Conservation (phyloP, 2,113 vertebrate genomes). For the Bagarius yarrelli region DNA sequence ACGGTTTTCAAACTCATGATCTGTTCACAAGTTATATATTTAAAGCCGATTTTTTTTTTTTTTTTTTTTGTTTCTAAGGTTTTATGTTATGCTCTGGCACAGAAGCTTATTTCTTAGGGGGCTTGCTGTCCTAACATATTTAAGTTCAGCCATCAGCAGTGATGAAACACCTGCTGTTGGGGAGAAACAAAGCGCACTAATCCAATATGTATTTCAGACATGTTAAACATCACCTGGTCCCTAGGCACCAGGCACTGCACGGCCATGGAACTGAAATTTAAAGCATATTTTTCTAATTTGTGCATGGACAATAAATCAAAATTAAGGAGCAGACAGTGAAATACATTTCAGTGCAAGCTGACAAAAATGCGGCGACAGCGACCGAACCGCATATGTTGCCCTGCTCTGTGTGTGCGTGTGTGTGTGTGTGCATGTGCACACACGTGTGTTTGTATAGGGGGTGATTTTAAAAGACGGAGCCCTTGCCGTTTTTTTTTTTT, state of each 20-base stretch:
- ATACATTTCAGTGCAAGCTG: constrained; percentile 96
- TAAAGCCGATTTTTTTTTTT: constrained; percentile 42
- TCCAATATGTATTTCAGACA: constrained; percentile 99
- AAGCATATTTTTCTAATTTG: constrained; percentile 99
- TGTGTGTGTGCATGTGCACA: constrained; percentile 33
- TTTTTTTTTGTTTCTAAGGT: constrained; percentile 41
- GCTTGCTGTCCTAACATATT: constrained; percentile 97
- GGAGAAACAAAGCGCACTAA: constrained; percentile 99
- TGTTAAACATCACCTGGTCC: constrained; percentile 90
- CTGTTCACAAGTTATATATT: constrained; percentile 37
- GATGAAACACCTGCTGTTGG: constrained; percentile 99
- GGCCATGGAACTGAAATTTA: constrained; percentile 96
- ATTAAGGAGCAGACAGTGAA: constrained; percentile 99
- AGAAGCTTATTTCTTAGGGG: constrained; percentile 45
- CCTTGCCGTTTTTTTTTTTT: constrained; percentile 32
- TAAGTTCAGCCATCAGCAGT: constrained; percentile 97
- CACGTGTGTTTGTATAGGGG: constrained; percentile 44
- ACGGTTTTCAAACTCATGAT: constrained; percentile 45
- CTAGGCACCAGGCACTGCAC: constrained; percentile 95
- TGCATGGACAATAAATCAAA: constrained; percentile 99
- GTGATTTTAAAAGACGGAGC: constrained; percentile 26
- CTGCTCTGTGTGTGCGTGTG: constrained; percentile 41
- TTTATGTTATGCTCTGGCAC: constrained; percentile 34
- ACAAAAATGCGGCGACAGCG: constrained; percentile 81
- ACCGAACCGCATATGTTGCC: constrained; percentile 36